Base-by-base conservation (phyloP, 2,797 vertebrate species). In the Poeciliopsis presidionis region DNA sequence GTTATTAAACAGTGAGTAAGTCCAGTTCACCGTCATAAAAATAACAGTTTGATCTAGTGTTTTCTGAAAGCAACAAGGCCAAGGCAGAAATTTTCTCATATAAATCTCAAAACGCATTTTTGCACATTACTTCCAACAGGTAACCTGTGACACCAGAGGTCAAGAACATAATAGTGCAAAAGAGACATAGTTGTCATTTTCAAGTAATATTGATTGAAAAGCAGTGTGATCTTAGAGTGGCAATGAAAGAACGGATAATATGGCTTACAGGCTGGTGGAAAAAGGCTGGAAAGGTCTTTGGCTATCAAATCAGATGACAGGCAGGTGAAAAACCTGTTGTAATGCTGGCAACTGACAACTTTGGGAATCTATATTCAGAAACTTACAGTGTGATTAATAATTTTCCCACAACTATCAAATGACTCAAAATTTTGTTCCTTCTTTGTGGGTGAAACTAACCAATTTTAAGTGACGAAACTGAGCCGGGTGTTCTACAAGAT, bases 241-340 rank as follows among this genome's bases (percentile, higher is more conserved):
- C 84, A 75, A 84, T 36, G 28, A 77, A 84, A 82, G 74, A 84
- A 78, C 80, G 59, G 78, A 84, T 87, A 81, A 53, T 90, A 94
- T 94, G 93, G 93, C 92, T 93, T 93, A 76, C 79, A 46, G 84
- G 81, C 89, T 85, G 81, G 84, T 80, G 80, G 77, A 70, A 86
- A 39, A 95, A 95, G 89, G 90, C 91, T 91, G 93, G 94, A 93
- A 89, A 94, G 94, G 96, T 98, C 97, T 99, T 98, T 98, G 97
- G 97, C 97, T 97, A 94, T 93, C 85, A 85, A 67, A 67, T 39
- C 20, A 13, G 69, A 80, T 78, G 63, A 81, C 84, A 81, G 76
- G 75, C 81, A 85, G 78, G 61, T 82, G 61, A 78, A 82, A 81
- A 25, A 63, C 25, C 16, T 77, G 77, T 81, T 78, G 75, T 84